Evolutionary conservation across 2,113 vertebrate species (phyloP).

Genomic region (Eulemur rufifrons): DNA sequence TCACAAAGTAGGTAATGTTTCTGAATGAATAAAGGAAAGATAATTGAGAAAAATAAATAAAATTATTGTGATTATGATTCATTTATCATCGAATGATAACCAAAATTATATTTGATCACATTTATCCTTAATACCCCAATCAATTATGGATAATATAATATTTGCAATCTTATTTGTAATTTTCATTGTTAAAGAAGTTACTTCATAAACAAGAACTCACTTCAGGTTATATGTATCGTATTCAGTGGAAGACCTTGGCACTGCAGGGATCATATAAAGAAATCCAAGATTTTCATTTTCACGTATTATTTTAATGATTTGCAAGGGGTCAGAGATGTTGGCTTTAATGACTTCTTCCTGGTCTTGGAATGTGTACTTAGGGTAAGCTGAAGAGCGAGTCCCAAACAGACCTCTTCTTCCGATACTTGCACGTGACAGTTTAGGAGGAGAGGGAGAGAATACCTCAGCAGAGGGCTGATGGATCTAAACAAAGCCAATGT

Average conservation of each 20-base stretch:
- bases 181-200: constrained; percentile 25
- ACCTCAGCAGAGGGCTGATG: constrained; percentile 30
- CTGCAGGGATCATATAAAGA: constrained; percentile 85
- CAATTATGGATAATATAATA: neutral
- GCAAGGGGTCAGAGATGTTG: constrained; percentile 79
- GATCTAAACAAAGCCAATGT: constrained; percentile 44
- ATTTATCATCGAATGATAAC: neutral
- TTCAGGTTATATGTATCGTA: constrained; percentile 85
- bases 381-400: neutral
- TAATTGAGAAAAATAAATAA: neutral
- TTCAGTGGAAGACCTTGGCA: constrained; percentile 82
- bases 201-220: constrained; percentile 77
- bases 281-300: constrained; percentile 87
- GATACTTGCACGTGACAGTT: constrained; percentile 61
- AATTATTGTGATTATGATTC: neutral
- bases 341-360: constrained; percentile 85
- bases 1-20: neutral
- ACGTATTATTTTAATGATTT: constrained; percentile 84
- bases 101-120: constrained; percentile 26
- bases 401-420: constrained; percentile 57
- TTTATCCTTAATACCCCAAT: neutral
- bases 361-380: constrained; percentile 68
- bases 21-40: neutral
- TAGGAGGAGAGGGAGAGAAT: constrained; percentile 73
- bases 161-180: neutral